Percentiles rank a stretch among this genome's conserved stretches.
Evolutionary conservation across 2,113 vertebrate genomes (phyloP).

Genomic region (Poicephalus gulielmi): DNA sequence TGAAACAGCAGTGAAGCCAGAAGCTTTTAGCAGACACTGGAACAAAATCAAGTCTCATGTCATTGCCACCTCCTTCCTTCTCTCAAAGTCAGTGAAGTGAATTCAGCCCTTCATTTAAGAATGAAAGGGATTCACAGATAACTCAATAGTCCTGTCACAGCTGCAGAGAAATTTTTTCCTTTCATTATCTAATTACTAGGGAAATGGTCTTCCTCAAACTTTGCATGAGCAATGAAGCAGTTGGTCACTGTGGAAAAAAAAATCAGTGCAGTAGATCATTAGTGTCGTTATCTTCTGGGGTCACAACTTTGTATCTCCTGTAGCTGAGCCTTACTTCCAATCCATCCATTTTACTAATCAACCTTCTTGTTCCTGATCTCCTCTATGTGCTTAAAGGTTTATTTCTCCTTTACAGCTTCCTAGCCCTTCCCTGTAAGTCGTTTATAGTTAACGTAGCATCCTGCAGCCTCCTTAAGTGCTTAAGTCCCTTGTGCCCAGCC

Average conservation of each 20-base stretch:
- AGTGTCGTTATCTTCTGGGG: background rate
- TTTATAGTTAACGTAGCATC: background rate
- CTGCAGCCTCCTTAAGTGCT: background rate
- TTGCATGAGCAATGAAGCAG: background rate
- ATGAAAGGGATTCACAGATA: slow-evolving; percentile 23
- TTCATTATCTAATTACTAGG: background rate
- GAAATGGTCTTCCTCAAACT: background rate
- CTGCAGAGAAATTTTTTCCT: slow-evolving; percentile 26
- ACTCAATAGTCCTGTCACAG: background rate
- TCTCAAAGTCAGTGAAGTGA: background rate
- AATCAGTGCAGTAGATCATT: background rate
- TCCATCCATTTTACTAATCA: background rate
- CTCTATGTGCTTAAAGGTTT: background rate
- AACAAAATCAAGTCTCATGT: slow-evolving; percentile 23
- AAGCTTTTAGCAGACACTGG: background rate
- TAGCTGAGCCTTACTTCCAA: background rate
- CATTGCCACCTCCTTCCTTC: slow-evolving; percentile 2
- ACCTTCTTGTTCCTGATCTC: background rate
- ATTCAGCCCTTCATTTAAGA: slow-evolving; percentile 28
- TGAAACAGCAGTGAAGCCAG: background rate
- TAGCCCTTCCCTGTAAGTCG: background rate
- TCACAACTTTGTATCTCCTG: background rate
- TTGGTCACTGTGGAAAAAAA: background rate
- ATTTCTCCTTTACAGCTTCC: background rate
- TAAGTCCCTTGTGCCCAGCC: background rate